These are phyloP conservation scores for Pammene fasciana DNA, from an alignment of 2,888 invertebrate species.

Conservation along the genomic window DNA sequence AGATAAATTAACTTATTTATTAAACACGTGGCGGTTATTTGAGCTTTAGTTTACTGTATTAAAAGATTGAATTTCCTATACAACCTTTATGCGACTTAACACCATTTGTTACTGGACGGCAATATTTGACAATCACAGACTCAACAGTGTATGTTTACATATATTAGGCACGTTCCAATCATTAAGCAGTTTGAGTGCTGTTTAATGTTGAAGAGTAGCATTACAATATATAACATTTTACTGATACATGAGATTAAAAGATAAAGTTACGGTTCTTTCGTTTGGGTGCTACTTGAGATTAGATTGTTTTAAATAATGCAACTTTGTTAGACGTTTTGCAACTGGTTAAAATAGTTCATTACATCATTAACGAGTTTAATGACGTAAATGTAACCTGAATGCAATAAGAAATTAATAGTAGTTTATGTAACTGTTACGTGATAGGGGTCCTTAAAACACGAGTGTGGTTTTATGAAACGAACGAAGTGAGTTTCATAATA, in stretches of 20 bases:
- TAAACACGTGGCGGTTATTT: neutral
- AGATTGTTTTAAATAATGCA: neutral
- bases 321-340: neutral
- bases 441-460: too few species aligned
- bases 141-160: slow-evolving; percentile 35
- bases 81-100: neutral
- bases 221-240: slow-evolving; percentile 31
- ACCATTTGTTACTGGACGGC: neutral
- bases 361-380: too few species aligned
- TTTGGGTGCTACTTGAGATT: slow-evolving; percentile 18
- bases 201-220: slow-evolving; percentile 29
- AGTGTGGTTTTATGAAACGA: too few species aligned
- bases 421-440: too few species aligned
- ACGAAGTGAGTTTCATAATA: too few species aligned
- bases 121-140: slow-evolving; percentile 31
- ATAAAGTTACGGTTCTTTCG: slow-evolving; percentile 11
- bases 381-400: too few species aligned
- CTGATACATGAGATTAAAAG: slow-evolving; percentile 27
- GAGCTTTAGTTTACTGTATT: neutral
- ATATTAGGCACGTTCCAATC: slow-evolving; percentile 39
- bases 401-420: too few species aligned
- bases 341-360: too few species aligned
- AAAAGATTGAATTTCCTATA: neutral
- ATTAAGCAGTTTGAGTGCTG: slow-evolving; percentile 19
- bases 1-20: neutral